phyloP scores from a whole-genome alignment of 2,797 vertebrate genomes.

The Champsocephalus gunnari region DNA sequence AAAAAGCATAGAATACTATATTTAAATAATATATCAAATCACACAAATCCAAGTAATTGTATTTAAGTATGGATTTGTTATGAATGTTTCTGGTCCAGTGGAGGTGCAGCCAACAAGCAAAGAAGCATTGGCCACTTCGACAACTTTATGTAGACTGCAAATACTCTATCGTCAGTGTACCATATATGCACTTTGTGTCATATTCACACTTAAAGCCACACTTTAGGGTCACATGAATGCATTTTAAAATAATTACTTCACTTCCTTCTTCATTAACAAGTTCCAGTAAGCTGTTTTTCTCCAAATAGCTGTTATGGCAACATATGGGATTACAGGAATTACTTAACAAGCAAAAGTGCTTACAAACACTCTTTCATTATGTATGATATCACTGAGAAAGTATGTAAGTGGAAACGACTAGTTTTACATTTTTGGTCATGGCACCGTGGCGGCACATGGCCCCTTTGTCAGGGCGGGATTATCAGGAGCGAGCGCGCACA shows the following conservation, averaged over 20 bases:
- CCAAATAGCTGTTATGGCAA: slow-evolving; percentile 66
- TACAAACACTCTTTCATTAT: slow-evolving; percentile 78
- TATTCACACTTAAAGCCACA: not conserved
- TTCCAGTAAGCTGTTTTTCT: slow-evolving; percentile 47
- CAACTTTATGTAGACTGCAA: too few species aligned
- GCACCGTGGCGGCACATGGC: slow-evolving; percentile 77
- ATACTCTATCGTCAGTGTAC: too few species aligned
- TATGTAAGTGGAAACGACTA: slow-evolving; percentile 83
- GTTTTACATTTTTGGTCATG: slow-evolving; percentile 84
- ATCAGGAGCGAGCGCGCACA: slow-evolving; percentile 89
- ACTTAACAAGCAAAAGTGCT: slow-evolving; percentile 76
- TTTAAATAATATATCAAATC: too few species aligned
- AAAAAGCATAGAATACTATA: too few species aligned
- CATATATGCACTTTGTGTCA: not conserved
- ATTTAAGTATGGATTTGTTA: too few species aligned
- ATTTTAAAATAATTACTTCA: not conserved
- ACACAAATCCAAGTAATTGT: too few species aligned
- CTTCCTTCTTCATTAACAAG: slow-evolving; percentile 39
- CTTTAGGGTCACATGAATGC: not conserved
- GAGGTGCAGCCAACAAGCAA: too few species aligned
- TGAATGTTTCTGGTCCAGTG: too few species aligned
- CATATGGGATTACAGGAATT: slow-evolving; percentile 68
- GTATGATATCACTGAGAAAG: slow-evolving; percentile 82
- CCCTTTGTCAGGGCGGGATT: slow-evolving; percentile 88
- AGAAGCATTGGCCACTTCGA: too few species aligned